Percentiles rank a stretch among this genome's conserved stretches.
These are phyloP conservation scores for Heliconius ethilla DNA, from an alignment of 2,888 invertebrate species.

Conservation along the genomic window DNA sequence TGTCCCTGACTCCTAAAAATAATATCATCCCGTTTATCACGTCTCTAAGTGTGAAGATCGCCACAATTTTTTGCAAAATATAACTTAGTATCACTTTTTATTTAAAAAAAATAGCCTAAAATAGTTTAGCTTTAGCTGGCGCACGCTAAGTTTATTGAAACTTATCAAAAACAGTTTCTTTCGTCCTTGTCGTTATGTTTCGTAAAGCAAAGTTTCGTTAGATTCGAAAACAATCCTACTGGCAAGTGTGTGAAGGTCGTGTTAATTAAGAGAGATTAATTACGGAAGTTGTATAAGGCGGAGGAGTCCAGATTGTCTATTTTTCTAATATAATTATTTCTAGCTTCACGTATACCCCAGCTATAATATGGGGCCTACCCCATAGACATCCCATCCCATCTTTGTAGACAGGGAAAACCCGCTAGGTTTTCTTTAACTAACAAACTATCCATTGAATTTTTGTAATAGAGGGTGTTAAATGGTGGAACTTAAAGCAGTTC, in stretches of 20 bases:
- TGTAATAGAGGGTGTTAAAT: not conserved
- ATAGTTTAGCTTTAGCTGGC: constrained; percentile 4
- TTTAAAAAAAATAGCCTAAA: not conserved
- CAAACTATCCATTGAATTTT: not conserved
- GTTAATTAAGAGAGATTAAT: constrained; percentile 15
- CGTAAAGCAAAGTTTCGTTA: not conserved
- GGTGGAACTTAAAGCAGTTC: not conserved
- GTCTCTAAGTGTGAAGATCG: no score
- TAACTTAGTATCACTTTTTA: no score
- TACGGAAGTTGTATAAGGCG: not conserved
- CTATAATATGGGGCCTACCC: no score
- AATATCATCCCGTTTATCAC: no score
- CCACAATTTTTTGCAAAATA: no score
- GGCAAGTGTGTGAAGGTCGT: constrained; percentile 37
- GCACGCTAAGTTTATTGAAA: not conserved
- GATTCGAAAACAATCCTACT: constrained; percentile 17
- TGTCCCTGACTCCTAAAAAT: no score
- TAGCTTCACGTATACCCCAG: not conserved
- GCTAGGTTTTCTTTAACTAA: no score
- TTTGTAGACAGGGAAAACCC: no score
- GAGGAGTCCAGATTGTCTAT: not conserved
- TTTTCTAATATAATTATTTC: not conserved
- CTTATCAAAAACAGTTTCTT: constrained; percentile 27
- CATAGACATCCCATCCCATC: no score
- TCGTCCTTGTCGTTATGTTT: constrained; percentile 2